Conservation (phyloP, 2,888 invertebrate genomes). For the Globia sparganii region DNA sequence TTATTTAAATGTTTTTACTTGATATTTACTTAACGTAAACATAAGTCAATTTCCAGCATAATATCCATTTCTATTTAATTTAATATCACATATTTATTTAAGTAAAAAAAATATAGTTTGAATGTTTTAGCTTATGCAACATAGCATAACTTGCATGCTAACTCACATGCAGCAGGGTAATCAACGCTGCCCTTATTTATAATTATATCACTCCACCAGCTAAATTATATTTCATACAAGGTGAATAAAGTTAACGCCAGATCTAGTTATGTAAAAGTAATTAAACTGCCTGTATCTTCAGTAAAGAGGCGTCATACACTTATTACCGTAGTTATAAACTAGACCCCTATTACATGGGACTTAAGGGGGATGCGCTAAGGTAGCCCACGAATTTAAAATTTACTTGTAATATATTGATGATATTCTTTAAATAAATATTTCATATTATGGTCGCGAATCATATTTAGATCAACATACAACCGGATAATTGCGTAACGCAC, state of each 20-base stretch:
- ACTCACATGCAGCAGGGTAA: slow-evolving; percentile 28
- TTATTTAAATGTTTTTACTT: not conserved
- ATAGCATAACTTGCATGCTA: slow-evolving; percentile 8
- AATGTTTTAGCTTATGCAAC: slow-evolving; percentile 7
- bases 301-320: not conserved
- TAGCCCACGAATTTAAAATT: not conserved
- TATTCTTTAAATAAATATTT: not conserved
- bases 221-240: slow-evolving; percentile 21
- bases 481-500: too few species aligned
- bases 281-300: not conserved
- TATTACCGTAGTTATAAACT: not conserved
- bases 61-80: not conserved
- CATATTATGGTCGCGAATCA: not conserved
- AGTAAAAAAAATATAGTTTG: not conserved
- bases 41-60: not conserved
- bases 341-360: not conserved
- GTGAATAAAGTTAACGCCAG: slow-evolving; percentile 5
- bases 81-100: not conserved
- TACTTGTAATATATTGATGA: not conserved
- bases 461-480: not conserved
- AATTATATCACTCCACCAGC: slow-evolving; percentile 29
- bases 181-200: slow-evolving; percentile 35
- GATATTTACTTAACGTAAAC: not conserved
- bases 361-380: not conserved
- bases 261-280: not conserved